Base-by-base conservation (phyloP, 2,113 vertebrate genomes). In the Cebidichthys violaceus region DNA sequence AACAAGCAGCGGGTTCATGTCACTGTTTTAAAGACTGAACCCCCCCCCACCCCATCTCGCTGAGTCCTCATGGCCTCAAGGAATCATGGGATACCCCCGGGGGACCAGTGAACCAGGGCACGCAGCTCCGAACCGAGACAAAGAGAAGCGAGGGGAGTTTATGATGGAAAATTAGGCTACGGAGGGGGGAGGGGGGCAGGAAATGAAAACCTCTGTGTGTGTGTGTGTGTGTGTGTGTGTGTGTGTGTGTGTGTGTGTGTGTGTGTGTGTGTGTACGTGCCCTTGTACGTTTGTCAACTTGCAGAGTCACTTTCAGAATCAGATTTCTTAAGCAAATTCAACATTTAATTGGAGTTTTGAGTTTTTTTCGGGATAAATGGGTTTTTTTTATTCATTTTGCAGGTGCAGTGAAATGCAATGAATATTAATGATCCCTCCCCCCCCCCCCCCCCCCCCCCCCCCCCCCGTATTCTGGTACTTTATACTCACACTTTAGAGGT, bases 111-210 rank as follows among this genome's bases (percentile, higher is more conserved):
- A 77, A 74, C 22, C 67, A 66, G 84, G 62, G 10, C 61, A 41
- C 24, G 33, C 43, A 13, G 29, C 73, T 62, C 69, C 3, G 31
- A 67, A 69, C 35, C 35, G 68, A 62, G 75, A 72, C 52, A 29
- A 62, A 65, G 70, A 2, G 52, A 33, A 76, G 72, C n/a, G 8
- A 43, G 10, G 17, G 14, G 54, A 68, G 60, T 85, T 80, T 75
- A 50, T 80, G 76, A 75, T 27, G 65, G 76, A 70, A 84, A 79
- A 80, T 70, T 10, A 57, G 77, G 75, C 62, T 77, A 27, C 4
- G 8, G 17, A 9, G 33, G 31, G 10, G n/a, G 6, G 24, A 9
- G 6, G 3, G 4, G 24, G 13, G 27, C 22, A 39, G 60, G 60
- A 52, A 64, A 65, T 65, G 45, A 65, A 62, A 54, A 27, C 43